Evolutionary conservation across 2,888 invertebrate species (phyloP).

Genomic region (Trichopria drosophilae): DNA sequence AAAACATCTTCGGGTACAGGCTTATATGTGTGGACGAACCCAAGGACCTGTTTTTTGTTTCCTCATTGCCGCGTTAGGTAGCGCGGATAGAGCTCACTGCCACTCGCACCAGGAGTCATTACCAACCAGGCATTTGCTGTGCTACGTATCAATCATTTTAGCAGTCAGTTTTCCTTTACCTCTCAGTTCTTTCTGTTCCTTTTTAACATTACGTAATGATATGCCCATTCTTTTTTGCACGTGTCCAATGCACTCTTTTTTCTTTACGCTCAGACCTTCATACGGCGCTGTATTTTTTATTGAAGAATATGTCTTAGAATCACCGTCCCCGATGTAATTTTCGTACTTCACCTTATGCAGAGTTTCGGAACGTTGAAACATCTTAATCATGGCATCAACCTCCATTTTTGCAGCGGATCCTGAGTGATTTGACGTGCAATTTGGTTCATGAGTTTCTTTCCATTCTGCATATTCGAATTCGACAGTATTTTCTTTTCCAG

Average conservation of each 20-base stretch:
- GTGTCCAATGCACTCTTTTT: slow-evolving; percentile 25
- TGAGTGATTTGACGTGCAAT: slow-evolving; percentile 22
- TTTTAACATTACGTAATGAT: slow-evolving; percentile 21
- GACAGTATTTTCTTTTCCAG: slow-evolving; percentile 18
- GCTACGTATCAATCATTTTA: slow-evolving; percentile 11
- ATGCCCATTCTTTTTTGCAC: slow-evolving; percentile 30
- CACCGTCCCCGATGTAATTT: slow-evolving; percentile 31
- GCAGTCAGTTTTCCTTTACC: slow-evolving; percentile 18
- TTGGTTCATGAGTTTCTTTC: slow-evolving; percentile 18
- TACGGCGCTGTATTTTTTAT: slow-evolving; percentile 19
- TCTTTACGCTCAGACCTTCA: slow-evolving; percentile 12
- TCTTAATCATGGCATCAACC: slow-evolving; percentile 23
- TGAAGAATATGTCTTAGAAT: slow-evolving; percentile 25
- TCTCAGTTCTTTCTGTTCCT: slow-evolving; percentile 8
- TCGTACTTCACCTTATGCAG: slow-evolving; percentile 20
- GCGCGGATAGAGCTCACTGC: too few relatives aligned
- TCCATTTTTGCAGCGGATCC: slow-evolving; percentile 31
- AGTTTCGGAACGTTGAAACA: slow-evolving; percentile 23
- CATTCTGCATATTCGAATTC: slow-evolving; percentile 23
- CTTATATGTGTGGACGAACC: slow-evolving; percentile 37
- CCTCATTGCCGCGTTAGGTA: too few relatives aligned
- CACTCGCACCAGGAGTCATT: too few relatives aligned
- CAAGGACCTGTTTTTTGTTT: too few relatives aligned
- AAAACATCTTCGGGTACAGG: slow-evolving; percentile 39
- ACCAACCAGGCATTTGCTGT: too few relatives aligned